Conservation (phyloP, 2,888 invertebrate genomes). For the Limnephilus lunatus region DNA sequence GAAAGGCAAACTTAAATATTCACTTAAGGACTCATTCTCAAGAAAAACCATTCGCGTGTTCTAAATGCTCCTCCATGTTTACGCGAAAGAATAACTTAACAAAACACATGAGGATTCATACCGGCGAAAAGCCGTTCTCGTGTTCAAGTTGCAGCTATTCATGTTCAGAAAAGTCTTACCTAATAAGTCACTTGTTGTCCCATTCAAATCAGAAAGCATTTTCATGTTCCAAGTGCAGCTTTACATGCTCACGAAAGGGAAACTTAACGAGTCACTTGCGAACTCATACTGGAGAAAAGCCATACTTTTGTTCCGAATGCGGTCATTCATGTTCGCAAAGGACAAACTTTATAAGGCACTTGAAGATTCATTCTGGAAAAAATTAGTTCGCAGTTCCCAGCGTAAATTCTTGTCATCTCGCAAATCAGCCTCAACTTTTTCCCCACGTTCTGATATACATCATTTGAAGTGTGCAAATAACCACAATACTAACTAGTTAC, state of each 20-base stretch:
- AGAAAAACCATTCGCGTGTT: slow-evolving; percentile 20
- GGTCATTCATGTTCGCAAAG: neutral
- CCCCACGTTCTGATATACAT: too few relatives aligned
- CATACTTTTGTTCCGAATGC: neutral
- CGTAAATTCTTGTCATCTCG: too few relatives aligned
- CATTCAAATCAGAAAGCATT: neutral
- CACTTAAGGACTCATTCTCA: neutral
- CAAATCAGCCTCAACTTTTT: too few relatives aligned
- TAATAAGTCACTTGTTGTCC: neutral
- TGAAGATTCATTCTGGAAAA: neutral
- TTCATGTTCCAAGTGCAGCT: slow-evolving; percentile 5
- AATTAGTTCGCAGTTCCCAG: neutral
- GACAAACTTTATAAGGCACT: neutral
- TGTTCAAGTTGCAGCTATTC: neutral
- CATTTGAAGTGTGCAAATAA: too few relatives aligned
- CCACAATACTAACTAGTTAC: too few relatives aligned
- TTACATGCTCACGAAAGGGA: neutral
- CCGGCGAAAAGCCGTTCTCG: neutral
- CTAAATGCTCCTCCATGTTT: neutral
- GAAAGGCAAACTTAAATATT: neutral
- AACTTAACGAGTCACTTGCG: neutral
- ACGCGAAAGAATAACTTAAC: neutral
- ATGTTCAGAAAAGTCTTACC: neutral
- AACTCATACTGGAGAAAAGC: neutral
- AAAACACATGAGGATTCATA: neutral